phyloP scores from a whole-genome alignment of 2,888 invertebrate species.

The Trypoxylon attenuatum region DNA sequence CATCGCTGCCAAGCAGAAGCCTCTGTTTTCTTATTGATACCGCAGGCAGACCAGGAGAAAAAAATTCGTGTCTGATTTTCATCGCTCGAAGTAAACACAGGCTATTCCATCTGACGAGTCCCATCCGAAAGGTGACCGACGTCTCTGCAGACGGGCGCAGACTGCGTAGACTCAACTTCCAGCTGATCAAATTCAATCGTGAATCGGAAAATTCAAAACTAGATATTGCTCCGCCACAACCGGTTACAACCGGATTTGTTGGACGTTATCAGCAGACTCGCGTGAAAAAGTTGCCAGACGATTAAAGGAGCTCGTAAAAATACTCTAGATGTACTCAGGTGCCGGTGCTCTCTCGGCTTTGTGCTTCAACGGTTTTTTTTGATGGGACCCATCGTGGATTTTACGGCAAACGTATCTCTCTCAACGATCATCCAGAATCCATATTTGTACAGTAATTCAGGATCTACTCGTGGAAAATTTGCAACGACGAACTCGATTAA shows the following conservation, averaged over 20 bases:
- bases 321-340: slow-evolving; percentile 27
- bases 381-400: not conserved
- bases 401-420: slow-evolving; percentile 11
- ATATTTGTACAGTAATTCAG: no score
- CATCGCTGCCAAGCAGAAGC: no score
- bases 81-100: no score
- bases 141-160: no score
- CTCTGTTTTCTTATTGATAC: no score
- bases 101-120: no score
- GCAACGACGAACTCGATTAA: no score
- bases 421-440: slow-evolving; percentile 13
- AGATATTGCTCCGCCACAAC: slow-evolving; percentile 29
- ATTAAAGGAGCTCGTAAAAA: slow-evolving; percentile 6
- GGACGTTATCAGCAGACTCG: slow-evolving; percentile 7
- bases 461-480: no score
- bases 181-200: slow-evolving; percentile 6
- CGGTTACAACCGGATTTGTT: slow-evolving; percentile 30
- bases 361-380: not conserved
- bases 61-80: no score
- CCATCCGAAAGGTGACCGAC: no score
- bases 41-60: no score
- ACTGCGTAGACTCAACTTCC: no score
- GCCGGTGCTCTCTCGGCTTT: slow-evolving; percentile 1
- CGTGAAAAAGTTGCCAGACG: slow-evolving; percentile 8
- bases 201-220: slow-evolving; percentile 8